Conservation (phyloP, 2,797 vertebrate genomes). For the Gallinago nigripennis region DNA sequence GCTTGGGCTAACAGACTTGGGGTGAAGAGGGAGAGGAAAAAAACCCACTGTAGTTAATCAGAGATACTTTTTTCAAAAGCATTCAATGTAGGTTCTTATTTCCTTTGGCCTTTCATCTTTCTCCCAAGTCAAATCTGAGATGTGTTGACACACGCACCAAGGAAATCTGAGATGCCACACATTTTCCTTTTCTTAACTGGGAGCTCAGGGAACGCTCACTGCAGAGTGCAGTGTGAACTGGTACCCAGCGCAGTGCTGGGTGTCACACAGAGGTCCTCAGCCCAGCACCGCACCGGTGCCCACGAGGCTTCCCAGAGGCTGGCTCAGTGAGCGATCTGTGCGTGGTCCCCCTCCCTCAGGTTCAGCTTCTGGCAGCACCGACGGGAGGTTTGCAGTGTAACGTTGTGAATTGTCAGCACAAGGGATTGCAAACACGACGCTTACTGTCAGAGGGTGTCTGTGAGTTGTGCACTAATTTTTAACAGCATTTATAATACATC, state of each 20-base stretch:
- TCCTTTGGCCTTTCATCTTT: background rate
- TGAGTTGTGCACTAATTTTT: rapidly evolving
- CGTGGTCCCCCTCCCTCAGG: background rate
- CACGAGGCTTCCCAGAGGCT: background rate
- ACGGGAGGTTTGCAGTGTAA: no score
- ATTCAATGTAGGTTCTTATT: background rate
- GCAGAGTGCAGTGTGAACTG: rapidly evolving
- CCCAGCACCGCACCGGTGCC: background rate
- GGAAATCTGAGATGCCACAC: background rate
- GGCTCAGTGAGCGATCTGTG: background rate
- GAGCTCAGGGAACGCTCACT: background rate
- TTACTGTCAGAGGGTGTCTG: no score
- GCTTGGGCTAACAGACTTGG: background rate
- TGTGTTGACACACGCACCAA: background rate
- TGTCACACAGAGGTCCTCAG: background rate
- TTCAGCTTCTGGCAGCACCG: background rate
- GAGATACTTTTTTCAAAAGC: background rate
- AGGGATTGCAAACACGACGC: background rate
- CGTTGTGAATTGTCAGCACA: background rate
- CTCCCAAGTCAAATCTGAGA: background rate
- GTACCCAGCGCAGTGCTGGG: background rate
- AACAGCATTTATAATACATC: background rate
- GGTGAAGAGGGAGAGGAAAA: background rate
- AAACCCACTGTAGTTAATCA: background rate
- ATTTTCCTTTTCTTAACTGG: background rate